Evolutionary conservation across 2,113 vertebrate genomes (phyloP).

Genomic region (Brevimyrus niger): DNA sequence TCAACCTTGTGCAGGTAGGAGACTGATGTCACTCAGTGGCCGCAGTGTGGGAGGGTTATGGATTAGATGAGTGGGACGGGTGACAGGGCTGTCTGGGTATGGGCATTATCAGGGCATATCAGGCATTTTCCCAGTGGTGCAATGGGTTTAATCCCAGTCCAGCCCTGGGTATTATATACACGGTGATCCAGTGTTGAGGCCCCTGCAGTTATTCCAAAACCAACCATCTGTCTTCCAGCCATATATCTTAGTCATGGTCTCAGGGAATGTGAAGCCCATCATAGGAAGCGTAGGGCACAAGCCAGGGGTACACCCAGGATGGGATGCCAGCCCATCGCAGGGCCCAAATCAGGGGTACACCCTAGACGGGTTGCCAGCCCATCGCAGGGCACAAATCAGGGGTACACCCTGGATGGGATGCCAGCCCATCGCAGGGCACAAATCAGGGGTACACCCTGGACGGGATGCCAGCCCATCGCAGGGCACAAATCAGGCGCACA

Average conservation of each 20-base stretch:
- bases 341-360: background rate
- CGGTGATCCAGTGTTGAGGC: background rate
- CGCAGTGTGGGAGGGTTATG: background rate
- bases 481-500: too few relatives aligned
- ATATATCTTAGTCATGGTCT: background rate
- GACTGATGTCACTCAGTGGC: background rate
- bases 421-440: background rate
- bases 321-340: background rate
- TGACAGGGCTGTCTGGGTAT: background rate
- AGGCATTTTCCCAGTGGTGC: background rate
- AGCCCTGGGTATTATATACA: background rate
- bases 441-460: background rate
- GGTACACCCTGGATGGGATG: too few relatives aligned
- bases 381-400: too few relatives aligned
- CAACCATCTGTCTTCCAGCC: background rate
- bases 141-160: background rate
- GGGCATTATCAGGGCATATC: background rate
- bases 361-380: too few relatives aligned
- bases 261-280: background rate
- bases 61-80: background rate
- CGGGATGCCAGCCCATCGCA: background rate
- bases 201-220: background rate
- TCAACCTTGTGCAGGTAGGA: background rate
- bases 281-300: background rate
- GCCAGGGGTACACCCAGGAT: background rate